Evolutionary conservation across 2,888 invertebrate genomes (phyloP), one percentile per base, ranked within the genome.

Genomic region (Trissolcus japonicus): DNA sequence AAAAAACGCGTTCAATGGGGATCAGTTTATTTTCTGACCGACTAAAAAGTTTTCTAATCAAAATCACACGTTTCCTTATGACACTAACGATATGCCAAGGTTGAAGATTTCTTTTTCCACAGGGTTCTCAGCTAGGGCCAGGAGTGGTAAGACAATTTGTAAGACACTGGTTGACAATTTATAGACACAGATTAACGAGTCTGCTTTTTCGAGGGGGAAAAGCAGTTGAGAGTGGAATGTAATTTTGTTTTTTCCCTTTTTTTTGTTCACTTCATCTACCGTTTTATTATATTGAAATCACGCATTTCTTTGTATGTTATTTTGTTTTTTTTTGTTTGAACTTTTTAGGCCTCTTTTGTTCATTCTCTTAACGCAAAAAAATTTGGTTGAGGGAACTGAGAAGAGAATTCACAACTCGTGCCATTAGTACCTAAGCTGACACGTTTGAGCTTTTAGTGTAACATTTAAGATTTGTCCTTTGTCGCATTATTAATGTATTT

Each of bases 131-230:
- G 46, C 46, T 19, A n/a, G 19, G 62, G 9, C 19, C 4, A 11
- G 29, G 41, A 25, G 17, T 57, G 78, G 78, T 78, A 78, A 78
- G 78, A 75, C 67, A 62, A 46, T 68, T 78, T 66, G 53, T 57
- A 56, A n/a, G 11, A 35, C 35, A 35, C 11, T 35, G 35, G 35
- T 35, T 35, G 35, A 35, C 11, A 35, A 35, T 16, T 63, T 56
- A 60, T 68, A 51, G 54, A 6, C 6, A 16, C n/a, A 48, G 65
- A 73, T 73, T 67, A 66, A 40, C 82, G 76, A 83, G 79, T 88
- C 87, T 86, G 87, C 87, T 87, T 88, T 87, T 86, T 87, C 88
- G 89, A 89, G 89, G 89, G 89, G 89, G 89, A 89, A 89, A 89
- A 89, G 89, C 89, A 88, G 87, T 86, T 87, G 82, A 78, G 73